Conservation (phyloP, 2,888 invertebrate species). For the Morpho helenor region DNA sequence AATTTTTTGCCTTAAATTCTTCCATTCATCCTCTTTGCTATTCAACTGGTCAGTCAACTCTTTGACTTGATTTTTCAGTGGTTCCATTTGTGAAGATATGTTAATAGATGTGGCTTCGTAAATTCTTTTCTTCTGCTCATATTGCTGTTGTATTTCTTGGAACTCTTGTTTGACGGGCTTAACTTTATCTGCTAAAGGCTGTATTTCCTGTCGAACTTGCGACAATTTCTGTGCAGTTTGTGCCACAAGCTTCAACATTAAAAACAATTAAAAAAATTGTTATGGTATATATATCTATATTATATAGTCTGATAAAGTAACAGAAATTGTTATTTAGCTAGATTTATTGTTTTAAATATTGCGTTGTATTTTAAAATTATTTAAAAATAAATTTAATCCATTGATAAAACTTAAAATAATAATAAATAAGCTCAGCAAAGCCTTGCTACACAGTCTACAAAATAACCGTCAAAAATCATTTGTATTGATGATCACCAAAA, state of each 20-base stretch:
- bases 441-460: no score
- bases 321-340: no score
- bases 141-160: slow-evolving; percentile 81
- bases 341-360: no score
- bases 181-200: slow-evolving; percentile 72
- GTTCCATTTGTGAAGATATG: slow-evolving; percentile 76
- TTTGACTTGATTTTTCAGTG: slow-evolving; percentile 74
- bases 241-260: slow-evolving; percentile 73
- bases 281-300: background rate
- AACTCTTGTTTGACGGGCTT: slow-evolving; percentile 83
- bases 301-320: no score
- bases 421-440: no score
- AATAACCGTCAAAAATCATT: no score
- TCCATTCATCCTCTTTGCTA: slow-evolving; percentile 76
- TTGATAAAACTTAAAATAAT: no score
- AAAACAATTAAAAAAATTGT: background rate
- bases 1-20: slow-evolving; percentile 73
- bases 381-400: no score
- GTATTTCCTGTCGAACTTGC: slow-evolving; percentile 68
- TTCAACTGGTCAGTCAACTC: slow-evolving; percentile 73
- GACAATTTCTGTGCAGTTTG: slow-evolving; percentile 80
- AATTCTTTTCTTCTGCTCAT: slow-evolving; percentile 83
- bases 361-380: no score
- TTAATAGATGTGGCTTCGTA: slow-evolving; percentile 83
- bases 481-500: no score